Percentiles rank a stretch among this genome's conserved stretches.
These are phyloP conservation scores for Sphecodes monilicornis DNA, from an alignment of 2,888 invertebrate genomes.

Conservation along the genomic window DNA sequence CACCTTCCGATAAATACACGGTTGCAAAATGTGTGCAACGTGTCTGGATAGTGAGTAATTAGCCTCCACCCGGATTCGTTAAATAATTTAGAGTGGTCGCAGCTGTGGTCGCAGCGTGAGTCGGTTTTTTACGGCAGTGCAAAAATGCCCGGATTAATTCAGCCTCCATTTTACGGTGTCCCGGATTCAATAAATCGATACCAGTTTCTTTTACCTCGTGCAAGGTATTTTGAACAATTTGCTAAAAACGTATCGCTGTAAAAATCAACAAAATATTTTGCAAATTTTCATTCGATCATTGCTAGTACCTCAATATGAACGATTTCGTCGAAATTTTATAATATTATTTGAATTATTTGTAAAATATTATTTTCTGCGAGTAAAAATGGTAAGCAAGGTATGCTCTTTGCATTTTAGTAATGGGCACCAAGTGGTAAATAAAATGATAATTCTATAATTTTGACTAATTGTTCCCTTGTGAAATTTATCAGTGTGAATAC, in stretches of 20 bases:
- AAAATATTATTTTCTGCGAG: no score
- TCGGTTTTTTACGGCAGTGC: slow-evolving; percentile 50
- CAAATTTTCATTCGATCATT: not conserved
- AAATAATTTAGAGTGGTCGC: slow-evolving; percentile 60
- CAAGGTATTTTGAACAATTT: not conserved
- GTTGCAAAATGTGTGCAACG: slow-evolving; percentile 31
- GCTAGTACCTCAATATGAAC: not conserved
- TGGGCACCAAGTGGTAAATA: no score
- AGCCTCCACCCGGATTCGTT: slow-evolving; percentile 47
- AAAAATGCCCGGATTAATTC: not conserved
- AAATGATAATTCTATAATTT: no score
- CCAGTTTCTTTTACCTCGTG: not conserved
- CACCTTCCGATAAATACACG: not conserved
- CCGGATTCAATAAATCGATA: not conserved
- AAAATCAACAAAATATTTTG: no score
- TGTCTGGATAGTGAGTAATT: slow-evolving; percentile 54
- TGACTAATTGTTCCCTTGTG: no score
- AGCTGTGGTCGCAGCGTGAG: slow-evolving; percentile 18
- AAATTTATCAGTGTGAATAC: no score
- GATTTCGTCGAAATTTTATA: not conserved
- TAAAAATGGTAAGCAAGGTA: no score
- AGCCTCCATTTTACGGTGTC: not conserved
- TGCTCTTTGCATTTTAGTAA: no score
- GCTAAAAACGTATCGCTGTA: not conserved
- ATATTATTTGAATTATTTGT: no score